phyloP scores from a whole-genome alignment of 2,797 vertebrate species.

The Notolabrus celidotus region DNA sequence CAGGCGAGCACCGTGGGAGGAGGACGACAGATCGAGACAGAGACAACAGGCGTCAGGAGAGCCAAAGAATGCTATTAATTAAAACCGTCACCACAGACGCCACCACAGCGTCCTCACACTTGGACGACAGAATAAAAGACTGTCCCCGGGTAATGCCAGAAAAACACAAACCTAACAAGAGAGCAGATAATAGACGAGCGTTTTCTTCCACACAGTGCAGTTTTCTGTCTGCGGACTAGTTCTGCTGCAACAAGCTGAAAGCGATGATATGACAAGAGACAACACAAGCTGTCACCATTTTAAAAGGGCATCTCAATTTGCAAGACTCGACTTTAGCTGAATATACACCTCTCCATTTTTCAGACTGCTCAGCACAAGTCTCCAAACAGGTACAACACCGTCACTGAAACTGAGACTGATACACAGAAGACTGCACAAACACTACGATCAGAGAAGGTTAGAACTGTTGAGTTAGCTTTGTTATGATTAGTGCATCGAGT shows the following conservation, averaged over 20 bases:
- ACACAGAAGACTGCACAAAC: no score
- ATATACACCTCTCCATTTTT: background rate
- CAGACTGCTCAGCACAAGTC: background rate
- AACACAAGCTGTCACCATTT: background rate
- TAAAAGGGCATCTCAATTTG: constrained; percentile 12
- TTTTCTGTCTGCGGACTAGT: background rate
- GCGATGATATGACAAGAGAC: background rate
- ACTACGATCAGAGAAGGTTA: no score
- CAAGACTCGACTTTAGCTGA: background rate
- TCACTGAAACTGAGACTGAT: no score
- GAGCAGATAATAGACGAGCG: background rate
- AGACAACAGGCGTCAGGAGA: constrained; percentile 42
- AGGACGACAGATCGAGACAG: constrained; percentile 41
- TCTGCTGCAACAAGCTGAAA: constrained; percentile 1
- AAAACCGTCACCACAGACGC: constrained; percentile 31
- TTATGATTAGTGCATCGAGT: no score
- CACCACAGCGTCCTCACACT: constrained; percentile 15
- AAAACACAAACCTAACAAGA: background rate
- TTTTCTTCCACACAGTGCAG: background rate
- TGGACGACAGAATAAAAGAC: background rate
- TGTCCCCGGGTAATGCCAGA: background rate
- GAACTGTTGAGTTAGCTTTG: no score
- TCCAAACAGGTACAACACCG: constrained; percentile 5
- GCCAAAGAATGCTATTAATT: constrained; percentile 54
- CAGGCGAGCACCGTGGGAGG: constrained; percentile 44